Percentiles rank a stretch among this genome's conserved stretches.
phyloP scores from a whole-genome alignment of 2,113 vertebrate species.

The Leptobrachium ailaonicum region DNA sequence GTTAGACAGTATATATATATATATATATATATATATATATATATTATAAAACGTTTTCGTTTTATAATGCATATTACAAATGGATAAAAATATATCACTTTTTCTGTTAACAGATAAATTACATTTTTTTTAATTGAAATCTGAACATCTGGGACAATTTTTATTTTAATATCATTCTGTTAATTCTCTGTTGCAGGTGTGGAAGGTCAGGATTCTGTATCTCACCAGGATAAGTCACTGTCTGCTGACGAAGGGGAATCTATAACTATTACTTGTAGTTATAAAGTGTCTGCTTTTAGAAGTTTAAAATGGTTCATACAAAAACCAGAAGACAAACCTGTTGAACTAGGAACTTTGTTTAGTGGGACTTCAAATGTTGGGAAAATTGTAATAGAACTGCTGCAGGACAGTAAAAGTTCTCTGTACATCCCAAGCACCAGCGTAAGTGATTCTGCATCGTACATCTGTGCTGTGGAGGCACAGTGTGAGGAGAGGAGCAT shows the following conservation, averaged over 20 bases:
- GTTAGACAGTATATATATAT: too few species aligned
- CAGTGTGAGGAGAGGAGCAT: background rate
- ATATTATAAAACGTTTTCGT: too few species aligned
- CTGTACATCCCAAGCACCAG: background rate
- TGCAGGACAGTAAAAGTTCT: background rate
- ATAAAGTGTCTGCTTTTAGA: background rate
- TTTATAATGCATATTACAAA: too few species aligned
- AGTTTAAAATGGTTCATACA: constrained; percentile 38
- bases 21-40: too few species aligned
- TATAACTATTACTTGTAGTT: constrained; percentile 30
- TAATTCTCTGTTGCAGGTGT: background rate
- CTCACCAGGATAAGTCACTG: background rate
- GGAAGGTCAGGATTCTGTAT: constrained; percentile 3
- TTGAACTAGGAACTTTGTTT: constrained; percentile 11
- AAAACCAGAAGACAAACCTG: background rate
- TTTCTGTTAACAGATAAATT: too few species aligned
- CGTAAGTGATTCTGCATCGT: constrained; percentile 15
- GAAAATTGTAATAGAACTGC: background rate
- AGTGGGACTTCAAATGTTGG: background rate
- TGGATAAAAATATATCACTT: too few species aligned
- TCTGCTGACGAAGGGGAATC: constrained; percentile 8
- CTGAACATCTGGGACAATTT: background rate
- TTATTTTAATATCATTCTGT: background rate
- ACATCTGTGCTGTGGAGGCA: constrained; percentile 33
- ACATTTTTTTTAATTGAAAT: too few species aligned